Evolutionary conservation across 2,797 vertebrate genomes (phyloP).

Genomic region (Acanthis flammea): DNA sequence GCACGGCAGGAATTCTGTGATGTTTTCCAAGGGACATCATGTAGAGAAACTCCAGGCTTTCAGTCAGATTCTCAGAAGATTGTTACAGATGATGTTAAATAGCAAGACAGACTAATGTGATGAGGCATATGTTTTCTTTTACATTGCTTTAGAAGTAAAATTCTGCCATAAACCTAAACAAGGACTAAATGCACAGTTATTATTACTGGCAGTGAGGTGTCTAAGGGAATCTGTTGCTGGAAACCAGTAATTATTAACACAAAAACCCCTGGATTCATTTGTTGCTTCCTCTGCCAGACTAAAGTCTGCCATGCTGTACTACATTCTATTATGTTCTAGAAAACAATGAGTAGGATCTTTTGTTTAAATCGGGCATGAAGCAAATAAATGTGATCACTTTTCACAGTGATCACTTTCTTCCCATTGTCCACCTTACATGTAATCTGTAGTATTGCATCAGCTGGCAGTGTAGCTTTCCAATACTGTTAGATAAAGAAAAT

Average conservation of each 20-base stretch:
- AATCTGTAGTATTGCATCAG: fast-evolving
- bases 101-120: constrained; percentile 26
- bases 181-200: constrained; percentile 10
- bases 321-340: neutral
- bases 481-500: neutral
- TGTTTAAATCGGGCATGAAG: neutral
- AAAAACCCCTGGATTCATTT: neutral
- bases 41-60: constrained; percentile 59
- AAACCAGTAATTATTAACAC: neutral
- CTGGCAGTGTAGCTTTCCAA: neutral
- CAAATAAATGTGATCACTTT: neutral
- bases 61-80: constrained; percentile 54
- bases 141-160: constrained; percentile 37
- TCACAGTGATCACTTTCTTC: neutral
- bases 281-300: neutral
- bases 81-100: constrained; percentile 57
- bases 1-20: constrained; percentile 62
- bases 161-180: constrained; percentile 41
- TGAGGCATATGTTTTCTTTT: constrained; percentile 32
- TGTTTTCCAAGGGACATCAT: constrained; percentile 49
- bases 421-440: neutral
- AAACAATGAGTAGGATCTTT: neutral
- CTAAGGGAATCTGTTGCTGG: neutral
- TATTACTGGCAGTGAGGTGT: neutral
- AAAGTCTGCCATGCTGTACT: neutral